Percentiles rank a stretch among this genome's conserved stretches.
Evolutionary conservation across 2,797 vertebrate genomes (phyloP).

Genomic region (Typhlichthys eigenmanni): DNA sequence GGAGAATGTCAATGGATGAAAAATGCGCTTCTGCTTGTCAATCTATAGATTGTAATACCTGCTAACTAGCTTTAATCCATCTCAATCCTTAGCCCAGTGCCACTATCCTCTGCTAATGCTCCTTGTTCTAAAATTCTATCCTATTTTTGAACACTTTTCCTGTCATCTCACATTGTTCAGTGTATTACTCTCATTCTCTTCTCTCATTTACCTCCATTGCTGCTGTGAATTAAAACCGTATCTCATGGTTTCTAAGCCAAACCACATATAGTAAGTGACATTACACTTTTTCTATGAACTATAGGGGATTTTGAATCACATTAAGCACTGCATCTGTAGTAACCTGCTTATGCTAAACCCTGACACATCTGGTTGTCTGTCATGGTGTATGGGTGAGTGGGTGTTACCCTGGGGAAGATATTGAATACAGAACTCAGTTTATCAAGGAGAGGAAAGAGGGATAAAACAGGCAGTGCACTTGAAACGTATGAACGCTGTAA

Average conservation of each 20-base stretch:
- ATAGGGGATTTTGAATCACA: constrained; percentile 8
- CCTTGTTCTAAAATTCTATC: constrained; percentile 43
- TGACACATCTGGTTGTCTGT: constrained; percentile 15
- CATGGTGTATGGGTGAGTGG: constrained; percentile 11
- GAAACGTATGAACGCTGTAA: too few relatives aligned
- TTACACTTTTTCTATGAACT: constrained; percentile 27
- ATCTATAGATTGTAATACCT: too few relatives aligned
- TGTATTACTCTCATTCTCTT: constrained; percentile 7
- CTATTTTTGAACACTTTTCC: too few relatives aligned
- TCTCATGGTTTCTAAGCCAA: constrained; percentile 46
- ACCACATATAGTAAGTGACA: constrained; percentile 23
- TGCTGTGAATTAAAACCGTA: constrained; percentile 43
- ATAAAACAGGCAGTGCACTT: too few relatives aligned
- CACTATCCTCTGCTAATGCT: constrained; percentile 12
- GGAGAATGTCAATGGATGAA: too few relatives aligned
- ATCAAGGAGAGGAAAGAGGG: constrained; percentile 9
- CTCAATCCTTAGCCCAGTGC: too few relatives aligned
- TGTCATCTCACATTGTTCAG: too few relatives aligned
- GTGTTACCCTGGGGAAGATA: constrained; percentile 18
- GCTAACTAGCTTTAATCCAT: too few relatives aligned
- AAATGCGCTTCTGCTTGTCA: too few relatives aligned
- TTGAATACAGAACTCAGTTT: constrained; percentile 37
- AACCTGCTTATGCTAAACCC: constrained; percentile 1
- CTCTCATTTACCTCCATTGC: constrained; percentile 7
- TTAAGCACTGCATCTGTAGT: constrained; percentile 15